Evolutionary conservation across 35 echinoderm and acorn worm genomes (phyloP).

Genomic region (Heliocidaris erythrogramma): DNA sequence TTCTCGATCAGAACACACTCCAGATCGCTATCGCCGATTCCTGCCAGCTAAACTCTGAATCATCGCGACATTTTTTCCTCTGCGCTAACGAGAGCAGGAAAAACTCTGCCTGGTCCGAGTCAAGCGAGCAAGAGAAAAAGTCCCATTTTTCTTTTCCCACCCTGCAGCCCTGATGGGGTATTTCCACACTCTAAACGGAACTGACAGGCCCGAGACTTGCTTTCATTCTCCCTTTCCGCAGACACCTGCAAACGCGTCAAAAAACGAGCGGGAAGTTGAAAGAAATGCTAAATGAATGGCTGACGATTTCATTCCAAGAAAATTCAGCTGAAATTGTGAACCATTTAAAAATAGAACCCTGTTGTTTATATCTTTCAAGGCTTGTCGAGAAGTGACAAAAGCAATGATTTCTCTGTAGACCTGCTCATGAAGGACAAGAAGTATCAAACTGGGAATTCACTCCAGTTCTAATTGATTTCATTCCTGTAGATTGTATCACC

Average conservation of each 20-base stretch:
- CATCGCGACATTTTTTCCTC: background rate
- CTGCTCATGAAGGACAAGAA: background rate
- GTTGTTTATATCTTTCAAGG: background rate
- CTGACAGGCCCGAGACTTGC: slow-evolving; percentile 11
- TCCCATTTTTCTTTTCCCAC: slow-evolving; percentile 1
- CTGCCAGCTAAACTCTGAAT: slow-evolving; percentile 6
- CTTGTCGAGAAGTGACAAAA: background rate
- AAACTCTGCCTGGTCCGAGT: background rate
- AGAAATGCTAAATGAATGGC: background rate
- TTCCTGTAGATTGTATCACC: background rate
- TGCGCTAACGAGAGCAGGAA: background rate
- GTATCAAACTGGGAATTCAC: slow-evolving; percentile 2
- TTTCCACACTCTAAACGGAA: slow-evolving; percentile 36
- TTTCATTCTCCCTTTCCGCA: background rate
- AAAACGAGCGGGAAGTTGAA: background rate
- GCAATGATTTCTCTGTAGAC: background rate
- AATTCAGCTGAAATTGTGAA: background rate
- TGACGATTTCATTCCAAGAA: background rate
- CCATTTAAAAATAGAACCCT: background rate
- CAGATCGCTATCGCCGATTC: background rate
- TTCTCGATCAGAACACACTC: slow-evolving; percentile 2
- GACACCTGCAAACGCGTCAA: background rate
- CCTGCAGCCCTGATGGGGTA: slow-evolving; percentile 4
- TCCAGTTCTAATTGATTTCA: background rate
- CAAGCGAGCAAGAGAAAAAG: background rate